A percentile compares a stretch with the other conserved stretches of the same genome.
These are phyloP conservation scores for Galemys pyrenaicus DNA, from an alignment of 2,113 vertebrate genomes.

Conservation along the genomic window DNA sequence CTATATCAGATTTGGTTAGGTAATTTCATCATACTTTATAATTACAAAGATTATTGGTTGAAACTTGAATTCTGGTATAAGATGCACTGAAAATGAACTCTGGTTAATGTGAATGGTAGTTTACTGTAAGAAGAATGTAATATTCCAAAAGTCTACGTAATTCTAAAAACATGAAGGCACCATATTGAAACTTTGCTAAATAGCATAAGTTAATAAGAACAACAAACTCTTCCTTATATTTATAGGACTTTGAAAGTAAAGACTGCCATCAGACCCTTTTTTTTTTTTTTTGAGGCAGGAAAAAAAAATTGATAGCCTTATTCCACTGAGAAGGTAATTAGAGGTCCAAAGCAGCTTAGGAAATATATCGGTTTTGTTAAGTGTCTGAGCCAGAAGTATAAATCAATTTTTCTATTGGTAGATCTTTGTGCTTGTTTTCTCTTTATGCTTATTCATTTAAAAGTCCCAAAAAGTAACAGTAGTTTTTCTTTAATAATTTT, in stretches of 20 bases:
- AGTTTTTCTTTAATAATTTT: constrained; percentile 48
- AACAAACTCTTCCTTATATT: neutral
- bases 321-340: constrained; percentile 10
- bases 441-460: constrained; percentile 41
- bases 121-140: neutral
- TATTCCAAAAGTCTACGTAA: neutral
- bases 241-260: constrained; percentile 16
- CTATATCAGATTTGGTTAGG: neutral
- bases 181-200: constrained; percentile 6
- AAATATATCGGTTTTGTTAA: neutral
- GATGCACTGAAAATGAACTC: neutral
- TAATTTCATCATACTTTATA: constrained; percentile 24
- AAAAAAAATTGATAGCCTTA: neutral
- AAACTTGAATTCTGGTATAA: constrained; percentile 26
- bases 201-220: neutral
- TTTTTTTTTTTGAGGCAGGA: neutral
- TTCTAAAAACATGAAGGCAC: neutral
- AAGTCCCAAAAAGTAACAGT: neutral
- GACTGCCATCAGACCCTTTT: neutral
- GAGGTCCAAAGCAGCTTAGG: neutral
- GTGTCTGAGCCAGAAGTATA: neutral
- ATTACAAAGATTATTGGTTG: constrained; percentile 11
- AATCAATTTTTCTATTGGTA: constrained; percentile 21
- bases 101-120: neutral
- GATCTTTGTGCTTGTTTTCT: constrained; percentile 1